Base-by-base conservation (phyloP, 2,113 vertebrate species). In the Penelope pileata region DNA sequence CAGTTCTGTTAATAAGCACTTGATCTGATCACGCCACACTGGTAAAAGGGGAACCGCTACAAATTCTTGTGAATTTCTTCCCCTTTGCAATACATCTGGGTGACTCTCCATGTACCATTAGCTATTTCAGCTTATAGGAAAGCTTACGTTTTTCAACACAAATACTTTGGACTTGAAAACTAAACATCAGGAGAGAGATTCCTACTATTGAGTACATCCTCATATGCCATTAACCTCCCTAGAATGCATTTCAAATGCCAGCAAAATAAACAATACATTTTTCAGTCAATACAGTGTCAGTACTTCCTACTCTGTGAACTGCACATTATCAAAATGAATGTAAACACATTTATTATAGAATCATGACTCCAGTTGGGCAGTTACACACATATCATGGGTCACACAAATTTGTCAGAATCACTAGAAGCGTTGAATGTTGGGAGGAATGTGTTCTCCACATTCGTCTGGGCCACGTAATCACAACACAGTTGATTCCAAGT, bases 391-490 rank as follows among this genome's bases (percentile, higher is more conserved):
- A 77, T 5, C 3, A 12, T 2, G 2, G 66, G 24, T 47, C 74
- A 74, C 2, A 8, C 18, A 62, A 18, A 18, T 48, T 62, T 77
- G 27, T 24, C 16, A 64, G 8, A 76, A 47, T 59, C 26, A 47
- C 30, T 34, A 4, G 6, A 48, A 66, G 30, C 3, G 7, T 2
- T 22, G 7, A 38, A 16, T 54, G 27, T 59, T 81, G 40, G 40
- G 27, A 1, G 1, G 32, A 75, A 0, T 38, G 11, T 6, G 1
- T 58, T 62, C 58, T 67, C 27, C 66, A 26, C 7, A 9, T 21
- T 1, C 4, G 30, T 85, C 0, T 0, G 19, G 22, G 83, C 0
- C 58, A 7, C 88, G 26, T 30, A 85, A 64, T 19, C 26, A 19
- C 54, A 63, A 77, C 12, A 67, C 6, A 83, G 42, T 59, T 84